A percentile compares a stretch with the other conserved stretches of the same genome.
Conservation (phyloP, 2,113 vertebrate genomes). For the Regulus satrapa region DNA sequence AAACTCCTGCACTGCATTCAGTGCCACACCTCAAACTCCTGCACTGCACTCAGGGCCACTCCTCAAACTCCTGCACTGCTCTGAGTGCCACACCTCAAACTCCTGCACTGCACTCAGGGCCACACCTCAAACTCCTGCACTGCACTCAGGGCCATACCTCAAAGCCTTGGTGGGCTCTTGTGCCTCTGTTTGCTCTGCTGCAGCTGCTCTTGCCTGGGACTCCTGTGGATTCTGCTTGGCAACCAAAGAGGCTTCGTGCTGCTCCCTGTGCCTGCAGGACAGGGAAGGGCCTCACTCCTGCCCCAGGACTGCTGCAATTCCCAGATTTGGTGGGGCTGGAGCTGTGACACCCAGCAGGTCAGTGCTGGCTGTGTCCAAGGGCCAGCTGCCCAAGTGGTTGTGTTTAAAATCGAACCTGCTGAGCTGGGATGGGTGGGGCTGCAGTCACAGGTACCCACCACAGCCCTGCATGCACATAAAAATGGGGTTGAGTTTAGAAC, state of each 20-base stretch:
- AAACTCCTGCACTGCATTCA: no score
- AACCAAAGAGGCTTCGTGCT: not conserved
- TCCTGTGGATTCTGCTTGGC: fast-evolving
- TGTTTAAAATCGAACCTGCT: not conserved
- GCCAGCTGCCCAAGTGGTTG: fast-evolving
- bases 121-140: no score
- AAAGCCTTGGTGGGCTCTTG: not conserved
- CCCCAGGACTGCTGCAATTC: not conserved
- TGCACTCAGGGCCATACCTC: fast-evolving
- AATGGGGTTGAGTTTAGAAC: not conserved
- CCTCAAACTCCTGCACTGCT: no score
- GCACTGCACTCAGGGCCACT: no score
- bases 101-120: no score
- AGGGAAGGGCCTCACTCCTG: not conserved
- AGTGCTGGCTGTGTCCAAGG: no score
- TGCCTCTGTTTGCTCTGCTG: not conserved
- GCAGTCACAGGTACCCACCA: fast-evolving
- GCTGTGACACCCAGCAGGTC: not conserved
- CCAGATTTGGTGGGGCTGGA: not conserved
- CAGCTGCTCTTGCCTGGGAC: not conserved
- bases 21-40: fast-evolving
- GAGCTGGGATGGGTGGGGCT: not conserved
- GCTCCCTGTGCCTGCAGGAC: not conserved
- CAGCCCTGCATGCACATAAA: not conserved
- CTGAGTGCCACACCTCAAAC: fast-evolving